Conservation (phyloP, 2,113 vertebrate species). For the Cariama cristata region DNA sequence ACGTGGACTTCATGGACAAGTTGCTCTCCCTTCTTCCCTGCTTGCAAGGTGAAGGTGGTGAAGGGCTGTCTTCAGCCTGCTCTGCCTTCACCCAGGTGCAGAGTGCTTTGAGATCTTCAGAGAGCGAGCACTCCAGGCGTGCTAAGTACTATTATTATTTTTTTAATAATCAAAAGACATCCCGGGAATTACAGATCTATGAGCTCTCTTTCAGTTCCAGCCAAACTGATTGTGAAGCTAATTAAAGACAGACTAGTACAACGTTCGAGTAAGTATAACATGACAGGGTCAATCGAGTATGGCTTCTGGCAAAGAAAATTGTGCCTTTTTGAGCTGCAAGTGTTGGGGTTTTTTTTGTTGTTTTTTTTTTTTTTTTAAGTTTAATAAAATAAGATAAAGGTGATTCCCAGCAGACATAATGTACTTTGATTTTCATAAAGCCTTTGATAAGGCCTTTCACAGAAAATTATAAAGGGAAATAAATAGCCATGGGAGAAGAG, state of each 20-base stretch:
- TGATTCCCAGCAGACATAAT: slow-evolving; percentile 43
- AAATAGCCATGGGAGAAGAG: slow-evolving; percentile 16
- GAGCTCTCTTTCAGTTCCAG: slow-evolving; percentile 29
- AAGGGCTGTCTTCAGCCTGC: not conserved
- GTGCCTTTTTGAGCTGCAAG: not conserved
- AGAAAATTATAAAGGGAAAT: slow-evolving; percentile 43
- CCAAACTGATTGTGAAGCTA: slow-evolving; percentile 52
- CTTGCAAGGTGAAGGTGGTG: not conserved
- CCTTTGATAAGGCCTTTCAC: slow-evolving; percentile 51
- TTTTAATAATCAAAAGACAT: slow-evolving; percentile 43
- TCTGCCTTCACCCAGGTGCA: not conserved
- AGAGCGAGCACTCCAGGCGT: not conserved
- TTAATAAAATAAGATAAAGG: slow-evolving; percentile 63
- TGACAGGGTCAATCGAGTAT: slow-evolving; percentile 51
- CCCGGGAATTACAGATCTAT: slow-evolving; percentile 44
- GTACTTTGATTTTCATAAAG: slow-evolving; percentile 56
- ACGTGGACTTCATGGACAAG: not conserved
- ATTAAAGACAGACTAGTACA: slow-evolving; percentile 52
- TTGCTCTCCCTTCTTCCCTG: not conserved
- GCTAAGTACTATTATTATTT: slow-evolving; percentile 39
- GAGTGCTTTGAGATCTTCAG: not conserved
- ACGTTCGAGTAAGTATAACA: not conserved
- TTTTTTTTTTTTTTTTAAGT: not conserved
- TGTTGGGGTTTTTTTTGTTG: not conserved
- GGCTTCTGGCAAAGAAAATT: slow-evolving; percentile 21